Evolutionary conservation across 2,888 invertebrate species (phyloP), one percentile per base, ranked within the genome.

Genomic region (Seira sanloemensis): DNA sequence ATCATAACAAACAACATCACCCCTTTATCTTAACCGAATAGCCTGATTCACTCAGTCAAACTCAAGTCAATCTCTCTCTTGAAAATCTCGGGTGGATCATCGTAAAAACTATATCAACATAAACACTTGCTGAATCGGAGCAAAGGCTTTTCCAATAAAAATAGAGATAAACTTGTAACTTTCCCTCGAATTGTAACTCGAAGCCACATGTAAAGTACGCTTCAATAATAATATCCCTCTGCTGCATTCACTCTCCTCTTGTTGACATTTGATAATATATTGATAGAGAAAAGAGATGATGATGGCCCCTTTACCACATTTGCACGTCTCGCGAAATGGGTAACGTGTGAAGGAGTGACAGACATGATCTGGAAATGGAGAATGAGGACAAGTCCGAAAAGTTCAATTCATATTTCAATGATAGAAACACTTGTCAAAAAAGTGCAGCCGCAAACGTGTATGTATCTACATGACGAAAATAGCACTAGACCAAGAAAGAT

Each of bases 1-100:
- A 37, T 37, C 37, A 37, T 37, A 37, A 37, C 37, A 7, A 37
- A n/a, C n/a, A n/a, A n/a, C n/a, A n/a, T n/a, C n/a, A 78, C 66
- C 66, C 50, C 25, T 24, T 68, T 54, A 68, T 26, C 77, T 23
- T 66, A 72, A 72, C 72, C 66, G 78, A 78, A 72, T 78, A 72
- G 65, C 78, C 79, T 79, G 73, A 79, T 73, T 79, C 79, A 79
- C 66, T 79, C 79, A 37, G 5, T 37, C 37, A 37, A 4, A 37
- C 12, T 37, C 37, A 37, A 37, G n/a, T n/a, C n/a, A 78, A 46
- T 78, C 65, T 67, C 9, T 46, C 37, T 37, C 5, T 37, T 37
- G 37, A 37, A n/a, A 37, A 37, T 37, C 37, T 37, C 37, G 37
- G 37, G 4, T n/a, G 4, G 37, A 12, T 37, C 19, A 73, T 66